Conservation (phyloP, 1,140 invertebrate genomes). For the Arion vulgaris region DNA sequence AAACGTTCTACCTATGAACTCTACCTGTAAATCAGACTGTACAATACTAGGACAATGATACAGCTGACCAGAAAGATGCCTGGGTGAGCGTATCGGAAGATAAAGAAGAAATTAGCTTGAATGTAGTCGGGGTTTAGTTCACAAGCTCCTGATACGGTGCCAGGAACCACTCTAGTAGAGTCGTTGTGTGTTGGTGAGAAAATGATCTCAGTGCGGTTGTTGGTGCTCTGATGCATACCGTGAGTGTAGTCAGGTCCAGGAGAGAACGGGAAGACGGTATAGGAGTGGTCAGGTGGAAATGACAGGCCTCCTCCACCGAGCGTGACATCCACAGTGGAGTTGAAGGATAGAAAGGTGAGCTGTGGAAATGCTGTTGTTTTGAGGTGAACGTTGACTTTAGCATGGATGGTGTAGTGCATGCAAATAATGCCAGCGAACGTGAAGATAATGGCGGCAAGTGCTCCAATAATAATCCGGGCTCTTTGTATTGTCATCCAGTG, state of each 20-base stretch:
- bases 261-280: background rate
- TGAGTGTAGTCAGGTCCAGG: conserved; percentile 10
- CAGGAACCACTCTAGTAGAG: background rate
- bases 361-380: background rate
- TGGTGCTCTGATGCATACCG: background rate
- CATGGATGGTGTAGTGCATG: conserved; percentile 51
- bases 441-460: conserved; percentile 50
- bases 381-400: background rate
- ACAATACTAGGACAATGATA: conserved; percentile 49
- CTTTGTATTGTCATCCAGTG: conserved; percentile 56
- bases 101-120: conserved; percentile 38
- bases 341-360: background rate
- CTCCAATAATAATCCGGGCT: conserved; percentile 58
- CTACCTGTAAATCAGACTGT: conserved; percentile 51
- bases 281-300: background rate
- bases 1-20: too few species aligned
- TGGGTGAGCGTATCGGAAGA: conserved; percentile 45
- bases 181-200: background rate
- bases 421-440: conserved; percentile 53
- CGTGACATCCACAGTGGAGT: background rate
- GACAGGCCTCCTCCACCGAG: background rate
- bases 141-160: conserved; percentile 14
- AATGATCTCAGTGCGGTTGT: background rate
- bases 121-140: conserved; percentile 29
- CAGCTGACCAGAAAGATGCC: conserved; percentile 50